phyloP scores from a whole-genome alignment of 2,113 vertebrate genomes.

The Penelope pileata region DNA sequence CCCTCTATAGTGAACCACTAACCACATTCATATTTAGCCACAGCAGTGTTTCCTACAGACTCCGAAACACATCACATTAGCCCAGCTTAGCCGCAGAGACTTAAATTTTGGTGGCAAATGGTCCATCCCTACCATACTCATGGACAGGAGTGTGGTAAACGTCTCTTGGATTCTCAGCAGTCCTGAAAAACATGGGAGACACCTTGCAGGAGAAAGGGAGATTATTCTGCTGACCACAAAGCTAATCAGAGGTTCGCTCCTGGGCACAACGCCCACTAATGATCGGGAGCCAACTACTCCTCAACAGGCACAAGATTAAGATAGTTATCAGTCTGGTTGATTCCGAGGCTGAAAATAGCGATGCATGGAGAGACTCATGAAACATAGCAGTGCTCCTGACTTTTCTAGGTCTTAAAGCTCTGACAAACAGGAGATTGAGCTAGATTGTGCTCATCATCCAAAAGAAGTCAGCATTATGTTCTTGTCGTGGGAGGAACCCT shows the following conservation, averaged over 20 bases:
- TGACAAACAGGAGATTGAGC: neutral
- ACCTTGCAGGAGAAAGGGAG: neutral
- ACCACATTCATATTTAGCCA: neutral
- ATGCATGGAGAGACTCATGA: neutral
- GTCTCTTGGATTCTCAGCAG: neutral
- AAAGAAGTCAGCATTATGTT: neutral
- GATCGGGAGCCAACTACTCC: neutral
- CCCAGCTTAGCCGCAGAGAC: neutral
- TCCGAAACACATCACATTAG: neutral
- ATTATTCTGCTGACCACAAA: neutral
- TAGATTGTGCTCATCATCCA: neutral
- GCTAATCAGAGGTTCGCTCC: neutral
- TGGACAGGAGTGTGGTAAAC: accelerated
- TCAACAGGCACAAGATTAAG: neutral
- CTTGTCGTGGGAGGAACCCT: neutral
- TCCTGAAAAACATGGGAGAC: neutral
- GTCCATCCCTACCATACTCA: neutral
- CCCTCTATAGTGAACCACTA: neutral
- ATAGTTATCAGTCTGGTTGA: neutral
- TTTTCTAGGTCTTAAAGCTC: neutral
- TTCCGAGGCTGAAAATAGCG: neutral
- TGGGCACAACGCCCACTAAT: neutral
- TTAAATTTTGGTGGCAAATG: neutral
- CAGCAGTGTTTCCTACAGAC: neutral
- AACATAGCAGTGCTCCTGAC: neutral